phyloP scores from a whole-genome alignment of 2,888 invertebrate species.

The Dolomedes plantarius region DNA sequence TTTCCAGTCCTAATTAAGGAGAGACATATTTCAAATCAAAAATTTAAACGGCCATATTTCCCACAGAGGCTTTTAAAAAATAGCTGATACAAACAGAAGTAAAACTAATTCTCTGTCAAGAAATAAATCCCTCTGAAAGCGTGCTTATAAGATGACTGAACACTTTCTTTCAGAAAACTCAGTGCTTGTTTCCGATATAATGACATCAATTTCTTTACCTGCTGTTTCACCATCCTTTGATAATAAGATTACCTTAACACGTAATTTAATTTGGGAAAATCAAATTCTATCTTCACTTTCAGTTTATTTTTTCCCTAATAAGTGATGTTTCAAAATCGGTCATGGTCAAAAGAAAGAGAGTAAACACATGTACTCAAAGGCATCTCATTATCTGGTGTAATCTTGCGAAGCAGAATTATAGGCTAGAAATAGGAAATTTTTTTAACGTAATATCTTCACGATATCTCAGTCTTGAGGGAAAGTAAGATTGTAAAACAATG shows the following conservation, averaged over 20 bases:
- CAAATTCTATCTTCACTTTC: not conserved
- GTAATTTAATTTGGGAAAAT: not conserved
- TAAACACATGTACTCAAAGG: not conserved
- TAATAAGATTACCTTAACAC: not conserved
- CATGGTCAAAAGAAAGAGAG: not conserved
- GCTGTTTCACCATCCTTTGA: no score
- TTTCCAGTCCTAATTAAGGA: no score
- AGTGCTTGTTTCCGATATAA: no score
- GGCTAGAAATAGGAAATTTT: not conserved
- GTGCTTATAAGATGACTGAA: no score
- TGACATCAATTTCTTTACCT: no score
- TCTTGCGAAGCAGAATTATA: not conserved
- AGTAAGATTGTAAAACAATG: not conserved
- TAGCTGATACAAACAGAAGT: no score
- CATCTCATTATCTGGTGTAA: not conserved
- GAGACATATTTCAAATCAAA: no score
- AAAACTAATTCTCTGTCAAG: no score
- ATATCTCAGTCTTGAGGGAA: not conserved
- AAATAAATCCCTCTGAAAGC: no score
- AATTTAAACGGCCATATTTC: no score
- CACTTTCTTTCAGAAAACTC: no score
- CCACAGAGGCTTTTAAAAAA: no score
- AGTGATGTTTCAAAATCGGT: not conserved
- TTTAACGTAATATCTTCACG: not conserved
- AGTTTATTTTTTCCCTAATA: not conserved